A percentile compares a stretch with the other conserved stretches of the same genome.
phyloP scores from a whole-genome alignment of 64 coral and sea anemone genomes.

The Orbicella faveolata region DNA sequence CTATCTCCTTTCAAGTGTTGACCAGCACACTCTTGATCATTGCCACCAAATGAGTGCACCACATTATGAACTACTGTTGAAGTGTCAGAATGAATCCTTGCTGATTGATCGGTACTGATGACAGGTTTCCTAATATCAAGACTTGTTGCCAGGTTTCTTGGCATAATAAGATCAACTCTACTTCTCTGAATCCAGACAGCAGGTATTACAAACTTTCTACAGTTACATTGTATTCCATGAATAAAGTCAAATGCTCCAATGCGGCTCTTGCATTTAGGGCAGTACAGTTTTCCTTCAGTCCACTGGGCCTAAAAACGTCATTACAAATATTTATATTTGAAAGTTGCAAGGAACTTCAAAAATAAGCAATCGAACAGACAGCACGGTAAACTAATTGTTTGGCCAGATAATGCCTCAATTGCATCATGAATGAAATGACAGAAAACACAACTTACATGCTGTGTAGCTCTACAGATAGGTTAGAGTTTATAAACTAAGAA shows the following conservation, averaged over 20 bases:
- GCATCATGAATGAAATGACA: too few relatives aligned
- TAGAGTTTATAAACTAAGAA: too few relatives aligned
- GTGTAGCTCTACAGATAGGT: too few relatives aligned
- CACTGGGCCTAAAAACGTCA: conserved; percentile 61
- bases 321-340: too few relatives aligned
- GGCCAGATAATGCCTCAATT: too few relatives aligned
- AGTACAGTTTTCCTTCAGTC: conserved; percentile 84
- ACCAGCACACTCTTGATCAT: not conserved
- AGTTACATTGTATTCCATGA: conserved; percentile 70
- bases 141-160: not conserved
- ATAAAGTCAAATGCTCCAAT: conserved; percentile 89
- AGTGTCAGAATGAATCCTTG: not conserved
- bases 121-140: conserved; percentile 1
- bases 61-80: not conserved
- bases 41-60: too few relatives aligned
- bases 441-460: too few relatives aligned
- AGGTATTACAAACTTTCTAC: conserved; percentile 74
- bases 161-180: conserved; percentile 58
- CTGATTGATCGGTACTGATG: not conserved
- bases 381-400: too few relatives aligned
- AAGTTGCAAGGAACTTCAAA: too few relatives aligned
- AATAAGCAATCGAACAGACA: too few relatives aligned
- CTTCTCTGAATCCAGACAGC: conserved; percentile 87
- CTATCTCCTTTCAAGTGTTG: not conserved
- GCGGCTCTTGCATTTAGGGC: conserved; percentile 71